A percentile compares a stretch with the other conserved stretches of the same genome.
Evolutionary conservation across 2,797 vertebrate species (phyloP).

Genomic region (Cuniculus paca): DNA sequence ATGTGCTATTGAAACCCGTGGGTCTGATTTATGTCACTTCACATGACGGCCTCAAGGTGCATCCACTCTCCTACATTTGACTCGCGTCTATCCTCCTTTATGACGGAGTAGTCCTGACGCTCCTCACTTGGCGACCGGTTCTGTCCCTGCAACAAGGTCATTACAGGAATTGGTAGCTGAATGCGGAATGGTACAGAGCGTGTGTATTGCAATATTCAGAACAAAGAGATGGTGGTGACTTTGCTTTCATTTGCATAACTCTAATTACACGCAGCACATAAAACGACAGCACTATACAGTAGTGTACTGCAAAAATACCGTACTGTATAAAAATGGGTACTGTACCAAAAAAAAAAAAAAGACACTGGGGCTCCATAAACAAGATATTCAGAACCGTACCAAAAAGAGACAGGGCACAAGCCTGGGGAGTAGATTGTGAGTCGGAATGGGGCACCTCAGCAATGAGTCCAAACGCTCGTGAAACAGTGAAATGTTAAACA

Average conservation of each 20-base stretch:
- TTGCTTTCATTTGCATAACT: background rate
- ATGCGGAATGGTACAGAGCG: background rate
- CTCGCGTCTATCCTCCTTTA: background rate
- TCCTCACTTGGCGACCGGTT: background rate
- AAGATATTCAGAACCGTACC: background rate
- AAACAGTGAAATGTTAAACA: background rate
- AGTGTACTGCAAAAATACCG: background rate
- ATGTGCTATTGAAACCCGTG: background rate
- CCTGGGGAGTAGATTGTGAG: background rate
- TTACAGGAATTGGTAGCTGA: background rate
- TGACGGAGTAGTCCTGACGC: background rate
- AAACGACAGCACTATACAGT: background rate
- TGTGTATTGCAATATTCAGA: too few relatives aligned
- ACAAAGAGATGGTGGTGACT: background rate
- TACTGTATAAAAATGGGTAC: background rate
- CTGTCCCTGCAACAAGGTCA: background rate
- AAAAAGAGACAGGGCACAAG: background rate
- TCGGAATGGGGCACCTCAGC: too few relatives aligned
- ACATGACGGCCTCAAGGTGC: background rate
- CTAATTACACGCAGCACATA: background rate
- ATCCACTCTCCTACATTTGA: background rate
- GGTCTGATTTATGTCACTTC: too few relatives aligned
- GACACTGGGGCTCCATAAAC: background rate
- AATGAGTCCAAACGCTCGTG: background rate
- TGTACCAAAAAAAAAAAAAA: background rate